Evolutionary conservation across 2,888 invertebrate genomes (phyloP).

Genomic region (Eucera pruinosa): DNA sequence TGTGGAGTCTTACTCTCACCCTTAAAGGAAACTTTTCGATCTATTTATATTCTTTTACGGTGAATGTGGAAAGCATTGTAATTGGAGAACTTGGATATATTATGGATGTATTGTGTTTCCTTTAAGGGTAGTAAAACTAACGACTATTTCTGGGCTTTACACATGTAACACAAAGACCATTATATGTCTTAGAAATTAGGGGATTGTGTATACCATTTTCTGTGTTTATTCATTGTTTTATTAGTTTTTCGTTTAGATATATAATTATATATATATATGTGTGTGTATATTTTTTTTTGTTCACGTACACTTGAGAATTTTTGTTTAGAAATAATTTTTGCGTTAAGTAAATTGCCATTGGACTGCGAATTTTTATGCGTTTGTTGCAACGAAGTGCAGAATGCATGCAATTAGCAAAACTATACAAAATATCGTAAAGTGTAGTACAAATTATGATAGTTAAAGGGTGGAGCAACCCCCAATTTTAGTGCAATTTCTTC

Average conservation of each 20-base stretch:
- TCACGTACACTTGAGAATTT: slow-evolving; percentile 2
- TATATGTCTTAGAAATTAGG: slow-evolving; percentile 58
- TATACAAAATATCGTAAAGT: too few species aligned
- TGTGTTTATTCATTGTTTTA: slow-evolving; percentile 39
- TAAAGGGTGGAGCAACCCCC: too few species aligned
- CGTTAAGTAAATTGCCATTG: too few species aligned
- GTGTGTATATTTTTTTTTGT: neutral
- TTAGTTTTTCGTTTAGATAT: slow-evolving; percentile 34
- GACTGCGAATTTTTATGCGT: too few species aligned
- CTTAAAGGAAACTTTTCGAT: neutral
- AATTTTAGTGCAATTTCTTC: too few species aligned
- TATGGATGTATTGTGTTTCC: too few species aligned
- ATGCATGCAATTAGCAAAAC: too few species aligned
- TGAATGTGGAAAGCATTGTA: too few species aligned
- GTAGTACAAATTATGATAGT: too few species aligned
- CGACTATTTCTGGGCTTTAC: slow-evolving; percentile 62
- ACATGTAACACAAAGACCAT: slow-evolving; percentile 68
- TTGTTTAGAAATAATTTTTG: slow-evolving; percentile 17
- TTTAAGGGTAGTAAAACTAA: slow-evolving; percentile 38
- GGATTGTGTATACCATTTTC: slow-evolving; percentile 50
- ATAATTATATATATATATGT: slow-evolving; percentile 1
- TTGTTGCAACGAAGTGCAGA: too few species aligned
- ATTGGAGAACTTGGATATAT: too few species aligned
- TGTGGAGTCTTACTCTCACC: neutral
- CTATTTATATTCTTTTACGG: neutral